Evolutionary conservation across 2,113 vertebrate genomes (phyloP).

Genomic region (Ctenomys sociabilis): DNA sequence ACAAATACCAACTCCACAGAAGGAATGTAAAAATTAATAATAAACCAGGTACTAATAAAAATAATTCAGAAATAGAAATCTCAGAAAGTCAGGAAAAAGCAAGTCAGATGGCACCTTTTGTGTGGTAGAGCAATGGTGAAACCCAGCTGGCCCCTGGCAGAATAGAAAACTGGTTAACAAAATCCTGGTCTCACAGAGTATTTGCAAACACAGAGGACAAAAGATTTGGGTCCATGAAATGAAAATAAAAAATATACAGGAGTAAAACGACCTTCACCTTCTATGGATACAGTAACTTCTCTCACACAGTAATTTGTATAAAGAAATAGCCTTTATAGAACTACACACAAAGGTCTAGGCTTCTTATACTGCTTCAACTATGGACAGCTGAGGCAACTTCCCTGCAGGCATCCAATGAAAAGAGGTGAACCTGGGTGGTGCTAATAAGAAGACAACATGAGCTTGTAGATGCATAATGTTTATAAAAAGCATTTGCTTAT

Average conservation of each 20-base stretch:
- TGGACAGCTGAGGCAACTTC: not conserved
- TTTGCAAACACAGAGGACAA: not conserved
- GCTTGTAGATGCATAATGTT: slow-evolving; percentile 4
- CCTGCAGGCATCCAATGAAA: not conserved
- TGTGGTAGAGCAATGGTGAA: not conserved
- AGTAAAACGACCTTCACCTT: not conserved
- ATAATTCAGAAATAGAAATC: not conserved
- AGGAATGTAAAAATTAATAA: not conserved
- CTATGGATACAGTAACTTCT: not conserved
- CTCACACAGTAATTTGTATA: not conserved
- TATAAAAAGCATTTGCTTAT: not conserved
- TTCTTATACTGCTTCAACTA: not conserved
- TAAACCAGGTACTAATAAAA: not conserved
- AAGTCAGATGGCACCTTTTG: not conserved
- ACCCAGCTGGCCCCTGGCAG: not conserved
- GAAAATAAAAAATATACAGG: not conserved
- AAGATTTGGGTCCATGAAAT: not conserved
- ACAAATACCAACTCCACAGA: not conserved
- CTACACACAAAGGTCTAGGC: not conserved
- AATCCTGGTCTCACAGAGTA: not conserved
- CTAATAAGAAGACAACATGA: not conserved
- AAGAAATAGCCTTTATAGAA: not conserved
- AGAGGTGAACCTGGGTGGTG: not conserved
- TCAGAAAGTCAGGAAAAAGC: not conserved
- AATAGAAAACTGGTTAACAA: not conserved